These are phyloP conservation scores for Podarcis lilfordi DNA, from an alignment of 2,797 vertebrate species.

Conservation along the genomic window DNA sequence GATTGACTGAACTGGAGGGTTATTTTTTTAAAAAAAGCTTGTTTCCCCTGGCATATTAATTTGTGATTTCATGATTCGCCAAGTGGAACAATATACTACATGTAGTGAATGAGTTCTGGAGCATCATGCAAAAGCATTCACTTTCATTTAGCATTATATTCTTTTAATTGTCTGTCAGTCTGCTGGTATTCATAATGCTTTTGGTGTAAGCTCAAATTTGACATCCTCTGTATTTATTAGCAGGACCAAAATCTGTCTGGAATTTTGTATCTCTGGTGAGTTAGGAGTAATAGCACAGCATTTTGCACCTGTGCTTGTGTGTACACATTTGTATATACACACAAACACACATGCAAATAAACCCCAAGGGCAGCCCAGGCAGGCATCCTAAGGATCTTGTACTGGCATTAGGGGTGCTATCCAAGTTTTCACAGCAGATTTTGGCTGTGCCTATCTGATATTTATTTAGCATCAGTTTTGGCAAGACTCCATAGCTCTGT, in stretches of 20 bases:
- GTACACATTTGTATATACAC: too few species aligned
- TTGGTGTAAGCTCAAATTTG: not conserved
- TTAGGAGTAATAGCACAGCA: conserved; percentile 2
- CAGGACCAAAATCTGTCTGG: not conserved
- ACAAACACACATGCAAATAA: not conserved
- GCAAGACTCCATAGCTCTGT: not conserved
- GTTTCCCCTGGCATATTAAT: conserved; percentile 59
- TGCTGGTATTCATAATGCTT: conserved; percentile 13
- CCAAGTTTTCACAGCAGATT: not conserved
- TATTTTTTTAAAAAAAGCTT: conserved; percentile 67
- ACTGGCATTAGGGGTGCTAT: not conserved
- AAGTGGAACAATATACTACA: conserved; percentile 62
- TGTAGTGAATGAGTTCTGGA: conserved; percentile 42
- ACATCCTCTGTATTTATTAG: not conserved
- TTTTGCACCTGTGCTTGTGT: not conserved
- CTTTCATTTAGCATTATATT: conserved; percentile 31
- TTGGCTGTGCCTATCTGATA: not conserved
- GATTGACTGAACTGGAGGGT: conserved; percentile 72
- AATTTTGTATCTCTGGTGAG: not conserved
- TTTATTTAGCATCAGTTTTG: not conserved
- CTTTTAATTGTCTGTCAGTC: conserved; percentile 48
- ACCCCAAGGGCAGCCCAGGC: not conserved
- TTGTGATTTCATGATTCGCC: conserved; percentile 53
- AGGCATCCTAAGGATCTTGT: not conserved
- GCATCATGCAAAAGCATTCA: conserved; percentile 37